phyloP scores from a whole-genome alignment of 23 tunicate species.

The Halocynthia roretzi region DNA sequence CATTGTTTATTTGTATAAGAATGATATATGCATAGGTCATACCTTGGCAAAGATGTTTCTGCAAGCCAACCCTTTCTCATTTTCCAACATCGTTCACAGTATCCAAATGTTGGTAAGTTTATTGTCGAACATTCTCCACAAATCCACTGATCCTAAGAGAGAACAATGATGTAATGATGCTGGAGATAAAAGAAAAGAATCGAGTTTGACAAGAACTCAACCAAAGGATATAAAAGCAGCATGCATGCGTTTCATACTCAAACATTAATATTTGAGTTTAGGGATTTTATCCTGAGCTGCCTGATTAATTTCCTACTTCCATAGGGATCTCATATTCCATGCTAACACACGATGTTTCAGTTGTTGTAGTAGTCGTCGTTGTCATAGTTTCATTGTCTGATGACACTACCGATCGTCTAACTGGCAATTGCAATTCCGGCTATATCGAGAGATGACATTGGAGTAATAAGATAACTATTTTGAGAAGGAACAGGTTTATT shows the following conservation, averaged over 20 bases:
- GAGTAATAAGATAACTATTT: no score
- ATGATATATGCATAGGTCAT: no score
- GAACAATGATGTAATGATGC: not conserved
- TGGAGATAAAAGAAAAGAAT: not conserved
- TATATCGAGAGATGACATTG: no score
- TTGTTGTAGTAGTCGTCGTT: not conserved
- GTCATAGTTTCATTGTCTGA: conserved; percentile 16
- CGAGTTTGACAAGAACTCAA: not conserved
- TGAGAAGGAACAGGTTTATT: no score
- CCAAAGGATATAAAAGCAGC: not conserved
- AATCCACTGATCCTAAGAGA: conserved; percentile 51
- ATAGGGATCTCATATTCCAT: conserved; percentile 58
- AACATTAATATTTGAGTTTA: not conserved
- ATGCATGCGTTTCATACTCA: not conserved
- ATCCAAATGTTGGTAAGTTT: conserved; percentile 64
- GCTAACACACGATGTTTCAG: conserved; percentile 34
- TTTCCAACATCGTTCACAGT: conserved; percentile 80
- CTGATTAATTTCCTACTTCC: conserved; percentile 28
- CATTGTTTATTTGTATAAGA: no score
- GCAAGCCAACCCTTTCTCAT: conserved; percentile 57
- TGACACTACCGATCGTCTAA: no score
- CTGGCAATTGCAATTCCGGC: no score
- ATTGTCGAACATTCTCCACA: conserved; percentile 56
- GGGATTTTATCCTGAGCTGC: not conserved
- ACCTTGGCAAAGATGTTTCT: not conserved